phyloP scores from a whole-genome alignment of 2,888 invertebrate species.

The Eupithecia subumbrata region DNA sequence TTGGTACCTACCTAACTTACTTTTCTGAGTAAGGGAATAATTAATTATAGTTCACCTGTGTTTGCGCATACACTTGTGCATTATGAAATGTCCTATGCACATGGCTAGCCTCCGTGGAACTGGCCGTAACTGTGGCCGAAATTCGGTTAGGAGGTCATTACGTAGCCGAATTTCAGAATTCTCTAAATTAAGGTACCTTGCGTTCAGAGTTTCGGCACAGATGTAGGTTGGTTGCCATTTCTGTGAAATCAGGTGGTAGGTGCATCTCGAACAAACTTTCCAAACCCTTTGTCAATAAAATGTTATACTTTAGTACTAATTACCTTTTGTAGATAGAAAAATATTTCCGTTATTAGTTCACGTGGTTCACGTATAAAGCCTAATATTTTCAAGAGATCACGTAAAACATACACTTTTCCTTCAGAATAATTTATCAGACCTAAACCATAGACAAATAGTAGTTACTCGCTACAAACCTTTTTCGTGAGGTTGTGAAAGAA shows the following conservation, averaged over 20 bases:
- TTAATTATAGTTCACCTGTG: neutral
- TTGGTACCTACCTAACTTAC: neutral
- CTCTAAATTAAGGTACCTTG: no score
- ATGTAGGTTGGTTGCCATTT: no score
- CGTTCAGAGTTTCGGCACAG: no score
- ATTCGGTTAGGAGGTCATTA: no score
- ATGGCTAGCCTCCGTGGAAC: neutral
- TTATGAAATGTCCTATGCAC: neutral
- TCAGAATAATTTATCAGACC: slow-evolving; percentile 10
- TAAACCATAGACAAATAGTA: slow-evolving; percentile 10
- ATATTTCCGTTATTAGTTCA: neutral
- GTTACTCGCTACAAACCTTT: slow-evolving; percentile 1
- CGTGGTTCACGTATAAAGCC: neutral
- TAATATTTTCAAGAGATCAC: neutral
- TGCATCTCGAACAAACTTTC: no score
- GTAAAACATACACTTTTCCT: slow-evolving; percentile 5
- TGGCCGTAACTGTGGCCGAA: no score
- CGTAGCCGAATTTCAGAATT: no score
- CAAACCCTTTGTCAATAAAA: no score
- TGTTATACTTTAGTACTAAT: no score
- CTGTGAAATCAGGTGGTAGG: no score
- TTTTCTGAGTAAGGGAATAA: neutral
- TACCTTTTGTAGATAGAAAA: neutral
- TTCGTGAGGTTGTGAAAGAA: slow-evolving; percentile 3
- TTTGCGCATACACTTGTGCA: neutral